Evolutionary conservation across 2,888 invertebrate genomes (phyloP).

Genomic region (Dorcus parallelipipedus): DNA sequence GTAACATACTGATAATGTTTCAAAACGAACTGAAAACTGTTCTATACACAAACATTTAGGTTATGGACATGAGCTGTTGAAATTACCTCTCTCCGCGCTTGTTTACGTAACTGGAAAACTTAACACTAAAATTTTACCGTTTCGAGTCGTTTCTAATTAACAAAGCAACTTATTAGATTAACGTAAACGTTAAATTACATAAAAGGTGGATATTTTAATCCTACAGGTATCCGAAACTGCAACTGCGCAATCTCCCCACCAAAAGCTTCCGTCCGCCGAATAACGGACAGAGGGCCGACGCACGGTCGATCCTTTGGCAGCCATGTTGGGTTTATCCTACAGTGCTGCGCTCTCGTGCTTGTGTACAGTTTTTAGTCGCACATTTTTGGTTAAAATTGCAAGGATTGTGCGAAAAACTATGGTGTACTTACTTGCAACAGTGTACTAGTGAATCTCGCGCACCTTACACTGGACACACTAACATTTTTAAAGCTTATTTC

Average conservation of each 20-base stretch:
- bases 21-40: background rate
- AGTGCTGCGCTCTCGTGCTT: constrained; percentile 38
- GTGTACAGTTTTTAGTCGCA: constrained; percentile 13
- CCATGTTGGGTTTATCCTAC: constrained; percentile 45
- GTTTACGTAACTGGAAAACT: too few species aligned
- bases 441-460: constrained; percentile 1
- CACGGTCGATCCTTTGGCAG: constrained; percentile 29
- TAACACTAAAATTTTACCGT: too few species aligned
- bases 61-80: too few species aligned
- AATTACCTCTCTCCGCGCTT: too few species aligned
- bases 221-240: background rate
- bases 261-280: constrained; percentile 1
- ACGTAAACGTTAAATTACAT: background rate
- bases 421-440: constrained; percentile 14
- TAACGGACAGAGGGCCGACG: constrained; percentile 1
- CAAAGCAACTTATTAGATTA: too few species aligned
- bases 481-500: background rate
- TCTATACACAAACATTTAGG: background rate
- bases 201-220: background rate
- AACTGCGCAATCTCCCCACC: constrained; percentile 19
- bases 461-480: background rate
- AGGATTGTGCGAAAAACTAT: constrained; percentile 9
- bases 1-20: background rate
- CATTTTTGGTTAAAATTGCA: background rate
- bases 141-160: too few species aligned